These are phyloP conservation scores for Cistogaster globosa DNA, from an alignment of 2,888 invertebrate species.

Conservation along the genomic window DNA sequence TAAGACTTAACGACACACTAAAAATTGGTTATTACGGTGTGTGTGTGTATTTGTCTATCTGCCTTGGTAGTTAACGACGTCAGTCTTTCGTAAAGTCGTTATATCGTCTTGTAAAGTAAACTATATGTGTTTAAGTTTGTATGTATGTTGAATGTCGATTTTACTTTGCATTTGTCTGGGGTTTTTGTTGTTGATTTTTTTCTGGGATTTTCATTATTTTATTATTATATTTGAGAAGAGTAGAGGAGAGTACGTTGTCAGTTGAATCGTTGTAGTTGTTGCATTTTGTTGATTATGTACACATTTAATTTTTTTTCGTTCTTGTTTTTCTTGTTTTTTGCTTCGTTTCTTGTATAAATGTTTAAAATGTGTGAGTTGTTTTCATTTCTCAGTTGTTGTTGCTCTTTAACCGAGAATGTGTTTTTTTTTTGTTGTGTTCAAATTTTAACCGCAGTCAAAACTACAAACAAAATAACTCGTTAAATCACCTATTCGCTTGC, in stretches of 20 bases:
- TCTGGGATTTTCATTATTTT: conserved; percentile 34
- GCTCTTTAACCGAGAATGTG: conserved; percentile 22
- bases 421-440: conserved; percentile 23
- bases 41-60: conserved; percentile 52
- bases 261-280: conserved; percentile 27
- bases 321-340: conserved; percentile 44
- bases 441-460: conserved; percentile 58
- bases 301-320: conserved; percentile 46
- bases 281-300: conserved; percentile 46
- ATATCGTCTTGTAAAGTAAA: conserved; percentile 1
- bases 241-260: background rate
- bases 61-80: conserved; percentile 57
- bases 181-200: conserved; percentile 33
- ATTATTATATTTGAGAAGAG: conserved; percentile 42
- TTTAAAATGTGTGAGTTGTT: conserved; percentile 9
- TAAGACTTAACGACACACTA: conserved; percentile 37
- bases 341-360: conserved; percentile 23
- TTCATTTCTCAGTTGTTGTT: conserved; percentile 20
- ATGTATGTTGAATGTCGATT: conserved; percentile 30
- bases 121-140: too few species aligned
- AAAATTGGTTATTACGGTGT: conserved; percentile 34
- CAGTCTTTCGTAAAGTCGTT: conserved; percentile 53
- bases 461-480: conserved; percentile 47
- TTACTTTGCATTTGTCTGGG: conserved; percentile 65
- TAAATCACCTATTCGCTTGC: conserved; percentile 41